Evolutionary conservation across 1,140 invertebrate species (phyloP).

Genomic region (Zaprionus vittiger): DNA sequence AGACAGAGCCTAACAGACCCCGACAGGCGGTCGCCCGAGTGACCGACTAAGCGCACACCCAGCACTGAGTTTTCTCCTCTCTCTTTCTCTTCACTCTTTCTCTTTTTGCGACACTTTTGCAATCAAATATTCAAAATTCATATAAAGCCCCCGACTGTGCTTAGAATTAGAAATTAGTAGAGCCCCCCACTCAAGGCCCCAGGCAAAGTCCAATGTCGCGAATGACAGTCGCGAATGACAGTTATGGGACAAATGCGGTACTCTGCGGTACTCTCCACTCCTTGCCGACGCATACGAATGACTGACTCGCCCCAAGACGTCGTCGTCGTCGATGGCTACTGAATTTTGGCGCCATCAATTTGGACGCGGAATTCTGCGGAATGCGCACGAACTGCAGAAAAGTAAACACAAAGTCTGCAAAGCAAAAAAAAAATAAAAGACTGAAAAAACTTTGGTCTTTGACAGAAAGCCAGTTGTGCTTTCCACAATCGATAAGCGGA

Average conservation of each 20-base stretch:
- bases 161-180: slow-evolving; percentile 68
- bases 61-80: slow-evolving; percentile 41
- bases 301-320: slow-evolving; percentile 20
- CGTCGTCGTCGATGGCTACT: slow-evolving; percentile 39
- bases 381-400: slow-evolving; percentile 58
- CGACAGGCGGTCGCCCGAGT: slow-evolving; percentile 46
- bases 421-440: slow-evolving; percentile 21
- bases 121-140: slow-evolving; percentile 81
- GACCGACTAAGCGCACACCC: slow-evolving; percentile 66
- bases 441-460: slow-evolving; percentile 2
- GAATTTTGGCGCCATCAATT: slow-evolving; percentile 82
- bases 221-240: slow-evolving; percentile 61
- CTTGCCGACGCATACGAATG: slow-evolving; percentile 67
- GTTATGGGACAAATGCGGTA: slow-evolving; percentile 76
- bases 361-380: slow-evolving; percentile 74
- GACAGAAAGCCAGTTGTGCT: slow-evolving; percentile 38
- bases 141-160: slow-evolving; percentile 68
- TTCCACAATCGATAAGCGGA: slow-evolving; percentile 65
- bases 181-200: slow-evolving; percentile 15
- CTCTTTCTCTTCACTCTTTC: slow-evolving; percentile 12
- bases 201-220: slow-evolving; percentile 53
- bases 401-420: slow-evolving; percentile 3
- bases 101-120: slow-evolving; percentile 65
- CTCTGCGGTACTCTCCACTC: slow-evolving; percentile 54
- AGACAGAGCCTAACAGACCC: neutral